phyloP scores from a whole-genome alignment of 2,888 invertebrate species.

The Notodonta dromedarius region DNA sequence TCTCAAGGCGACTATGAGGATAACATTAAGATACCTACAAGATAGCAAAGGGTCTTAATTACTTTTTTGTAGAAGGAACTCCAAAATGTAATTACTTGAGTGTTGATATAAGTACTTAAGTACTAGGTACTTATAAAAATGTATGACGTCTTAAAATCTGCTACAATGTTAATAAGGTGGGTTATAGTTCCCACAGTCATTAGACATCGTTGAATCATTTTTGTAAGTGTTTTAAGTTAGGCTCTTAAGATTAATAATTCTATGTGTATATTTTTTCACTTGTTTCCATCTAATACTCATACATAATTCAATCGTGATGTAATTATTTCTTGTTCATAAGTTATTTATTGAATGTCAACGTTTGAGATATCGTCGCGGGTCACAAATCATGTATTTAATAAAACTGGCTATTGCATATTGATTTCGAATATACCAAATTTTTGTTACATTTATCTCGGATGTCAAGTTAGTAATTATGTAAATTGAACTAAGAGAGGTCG shows the following conservation, averaged over 20 bases:
- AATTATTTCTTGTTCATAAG: conserved; percentile 25
- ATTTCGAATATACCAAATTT: conserved; percentile 36
- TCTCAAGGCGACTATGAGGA: conserved; percentile 7
- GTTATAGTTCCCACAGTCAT: conserved; percentile 33
- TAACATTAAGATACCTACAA: conserved; percentile 2
- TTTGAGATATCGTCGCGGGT: conserved; percentile 24
- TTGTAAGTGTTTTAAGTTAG: conserved; percentile 24
- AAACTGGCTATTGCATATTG: conserved; percentile 35
- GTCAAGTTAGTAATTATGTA: conserved; percentile 62
- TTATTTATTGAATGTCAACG: conserved; percentile 29
- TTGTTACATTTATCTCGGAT: conserved; percentile 47
- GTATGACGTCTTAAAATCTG: conserved; percentile 15
- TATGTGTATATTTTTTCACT: conserved; percentile 15
- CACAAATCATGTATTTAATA: conserved; percentile 35
- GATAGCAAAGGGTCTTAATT: not conserved
- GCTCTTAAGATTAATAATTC: conserved; percentile 23
- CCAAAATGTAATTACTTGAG: not conserved
- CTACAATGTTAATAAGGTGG: conserved; percentile 26
- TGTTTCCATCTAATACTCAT: conserved; percentile 21
- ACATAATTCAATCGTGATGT: conserved; percentile 33
- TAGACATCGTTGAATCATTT: conserved; percentile 24
- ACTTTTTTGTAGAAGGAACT: not conserved
- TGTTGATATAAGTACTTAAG: not conserved
- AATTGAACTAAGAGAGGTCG: conserved; percentile 62
- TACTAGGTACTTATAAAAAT: not conserved